Evolutionary conservation across 2,888 invertebrate genomes (phyloP).

Genomic region (Parapristionchus giblindavisi): DNA sequence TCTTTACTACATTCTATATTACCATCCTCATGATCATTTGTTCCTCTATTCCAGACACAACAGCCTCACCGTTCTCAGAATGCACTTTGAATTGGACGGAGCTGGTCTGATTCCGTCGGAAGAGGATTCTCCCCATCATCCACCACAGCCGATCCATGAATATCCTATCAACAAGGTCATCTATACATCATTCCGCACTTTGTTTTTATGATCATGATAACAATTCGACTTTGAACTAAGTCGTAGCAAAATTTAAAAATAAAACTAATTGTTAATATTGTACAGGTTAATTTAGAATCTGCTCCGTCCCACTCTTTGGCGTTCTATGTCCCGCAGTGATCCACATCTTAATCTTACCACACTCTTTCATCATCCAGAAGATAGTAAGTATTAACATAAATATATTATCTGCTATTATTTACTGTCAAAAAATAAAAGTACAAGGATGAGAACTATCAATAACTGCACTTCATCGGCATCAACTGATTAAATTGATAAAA

Average conservation of each 20-base stretch:
- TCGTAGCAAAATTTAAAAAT: too few species aligned
- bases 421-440: too few species aligned
- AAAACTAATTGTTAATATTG: background rate
- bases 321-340: constrained; percentile 17
- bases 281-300: background rate
- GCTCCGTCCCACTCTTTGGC: constrained; percentile 1
- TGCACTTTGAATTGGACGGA: constrained; percentile 36
- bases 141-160: constrained; percentile 14
- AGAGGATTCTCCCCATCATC: constrained; percentile 35
- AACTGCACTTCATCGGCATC: too few species aligned
- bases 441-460: too few species aligned
- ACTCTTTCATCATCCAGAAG: constrained; percentile 12
- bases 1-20: constrained; percentile 10
- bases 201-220: too few species aligned
- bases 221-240: too few species aligned
- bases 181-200: background rate
- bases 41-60: background rate
- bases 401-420: too few species aligned
- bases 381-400: too few species aligned
- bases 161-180: constrained; percentile 30
- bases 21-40: background rate
- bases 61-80: background rate
- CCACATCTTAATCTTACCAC: constrained; percentile 35
- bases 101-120: constrained; percentile 29
- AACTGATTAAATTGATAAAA: too few species aligned